Percentiles rank a stretch among this genome's conserved stretches.
Evolutionary conservation across 2,113 vertebrate genomes (phyloP).

Genomic region (Eupsittula cactorum): DNA sequence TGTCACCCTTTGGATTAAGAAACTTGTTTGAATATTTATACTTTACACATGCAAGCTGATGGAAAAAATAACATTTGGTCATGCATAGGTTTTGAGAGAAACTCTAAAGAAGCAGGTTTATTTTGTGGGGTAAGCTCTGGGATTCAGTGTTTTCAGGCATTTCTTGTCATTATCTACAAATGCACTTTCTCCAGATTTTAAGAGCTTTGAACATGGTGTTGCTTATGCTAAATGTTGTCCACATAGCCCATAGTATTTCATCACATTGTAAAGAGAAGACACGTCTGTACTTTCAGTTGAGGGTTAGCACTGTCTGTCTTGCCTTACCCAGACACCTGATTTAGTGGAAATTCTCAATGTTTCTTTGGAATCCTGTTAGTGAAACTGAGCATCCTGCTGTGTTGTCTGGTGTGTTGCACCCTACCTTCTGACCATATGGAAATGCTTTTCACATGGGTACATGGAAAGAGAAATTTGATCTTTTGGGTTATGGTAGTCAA

Average conservation of each 20-base stretch:
- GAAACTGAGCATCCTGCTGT: not conserved
- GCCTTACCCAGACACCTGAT: not conserved
- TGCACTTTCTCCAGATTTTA: not conserved
- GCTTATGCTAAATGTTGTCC: not conserved
- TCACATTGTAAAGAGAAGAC: not conserved
- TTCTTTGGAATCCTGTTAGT: not conserved
- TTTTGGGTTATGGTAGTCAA: not conserved
- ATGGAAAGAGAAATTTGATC: not conserved
- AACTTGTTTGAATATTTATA: not conserved
- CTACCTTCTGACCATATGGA: not conserved
- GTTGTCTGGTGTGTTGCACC: not conserved
- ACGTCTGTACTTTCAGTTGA: not conserved
- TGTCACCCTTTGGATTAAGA: not conserved
- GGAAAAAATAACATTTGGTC: not conserved
- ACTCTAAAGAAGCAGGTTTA: not conserved
- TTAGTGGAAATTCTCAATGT: not conserved
- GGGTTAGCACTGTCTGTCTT: not conserved
- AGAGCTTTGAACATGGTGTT: not conserved
- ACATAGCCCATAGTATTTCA: not conserved
- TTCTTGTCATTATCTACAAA: not conserved
- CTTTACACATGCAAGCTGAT: not conserved
- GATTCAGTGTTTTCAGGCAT: not conserved
- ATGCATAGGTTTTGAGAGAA: not conserved
- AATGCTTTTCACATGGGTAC: not conserved
- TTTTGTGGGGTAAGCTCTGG: not conserved